These are phyloP conservation scores for Etheostoma spectabile DNA, from an alignment of 2,113 vertebrate genomes.

Conservation along the genomic window DNA sequence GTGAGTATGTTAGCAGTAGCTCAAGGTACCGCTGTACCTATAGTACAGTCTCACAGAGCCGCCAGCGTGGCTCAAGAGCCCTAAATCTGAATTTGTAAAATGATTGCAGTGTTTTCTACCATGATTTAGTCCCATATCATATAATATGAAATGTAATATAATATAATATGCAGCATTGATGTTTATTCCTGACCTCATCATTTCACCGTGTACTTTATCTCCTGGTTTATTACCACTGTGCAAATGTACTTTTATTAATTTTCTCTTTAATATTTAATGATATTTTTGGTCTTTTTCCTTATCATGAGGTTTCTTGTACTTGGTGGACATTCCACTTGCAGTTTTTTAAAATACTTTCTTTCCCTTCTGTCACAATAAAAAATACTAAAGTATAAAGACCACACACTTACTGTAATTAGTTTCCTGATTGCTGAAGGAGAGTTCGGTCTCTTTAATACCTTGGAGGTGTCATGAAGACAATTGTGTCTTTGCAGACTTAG, in stretches of 20 bases:
- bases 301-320: conserved; percentile 7
- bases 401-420: conserved; percentile 7
- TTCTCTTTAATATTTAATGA: conserved; percentile 3
- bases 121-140: background rate
- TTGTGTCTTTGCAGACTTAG: background rate
- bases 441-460: background rate
- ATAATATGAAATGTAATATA: background rate
- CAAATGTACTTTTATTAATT: background rate
- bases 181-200: background rate
- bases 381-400: conserved; percentile 8
- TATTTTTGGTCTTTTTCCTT: conserved; percentile 14
- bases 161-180: background rate
- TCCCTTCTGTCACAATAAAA: background rate
- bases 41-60: background rate
- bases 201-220: background rate
- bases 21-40: background rate
- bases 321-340: background rate
- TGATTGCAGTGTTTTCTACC: background rate
- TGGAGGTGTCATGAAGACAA: background rate
- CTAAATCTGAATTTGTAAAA: background rate
- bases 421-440: conserved; percentile 1
- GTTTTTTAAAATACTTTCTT: conserved; percentile 3
- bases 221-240: background rate
- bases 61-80: background rate
- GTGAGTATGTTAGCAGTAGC: background rate